Percentiles rank a stretch among this genome's conserved stretches.
Conservation (phyloP, 2,797 vertebrate genomes). For the Smutsia gigantea region DNA sequence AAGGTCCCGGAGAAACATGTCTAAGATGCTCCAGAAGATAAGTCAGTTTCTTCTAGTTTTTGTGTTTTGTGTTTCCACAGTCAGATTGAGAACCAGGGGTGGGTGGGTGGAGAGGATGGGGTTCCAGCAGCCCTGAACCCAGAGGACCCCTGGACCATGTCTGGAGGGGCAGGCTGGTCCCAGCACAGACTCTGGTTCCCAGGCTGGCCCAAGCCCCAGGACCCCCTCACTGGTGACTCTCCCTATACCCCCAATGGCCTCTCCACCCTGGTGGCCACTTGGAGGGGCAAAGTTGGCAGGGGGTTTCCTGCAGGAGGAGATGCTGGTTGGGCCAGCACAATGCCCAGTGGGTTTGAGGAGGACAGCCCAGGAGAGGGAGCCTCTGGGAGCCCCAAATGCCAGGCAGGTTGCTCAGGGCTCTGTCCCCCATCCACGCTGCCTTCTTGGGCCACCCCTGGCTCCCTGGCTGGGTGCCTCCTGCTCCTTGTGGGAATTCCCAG, state of each 20-base stretch:
- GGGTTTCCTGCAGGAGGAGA: not conserved
- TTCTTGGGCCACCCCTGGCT: not conserved
- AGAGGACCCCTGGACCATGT: not conserved
- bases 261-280: too few relatives aligned
- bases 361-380: not conserved
- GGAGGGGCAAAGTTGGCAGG: too few relatives aligned
- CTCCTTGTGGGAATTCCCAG: not conserved
- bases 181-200: not conserved
- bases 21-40: not conserved
- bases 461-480: not conserved
- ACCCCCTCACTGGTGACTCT: not conserved
- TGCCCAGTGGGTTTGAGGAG: not conserved
- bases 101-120: not conserved
- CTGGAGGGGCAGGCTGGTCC: not conserved
- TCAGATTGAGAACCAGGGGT: not conserved
- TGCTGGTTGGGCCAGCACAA: not conserved
- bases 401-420: not conserved
- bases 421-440: accelerated
- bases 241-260: not conserved
- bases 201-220: not conserved
- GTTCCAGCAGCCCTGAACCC: accelerated
- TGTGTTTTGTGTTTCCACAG: not conserved
- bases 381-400: not conserved
- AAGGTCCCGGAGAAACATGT: not conserved
- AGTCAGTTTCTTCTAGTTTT: not conserved